Conservation (phyloP, 1,140 invertebrate species). For the Megalopta genalis region DNA sequence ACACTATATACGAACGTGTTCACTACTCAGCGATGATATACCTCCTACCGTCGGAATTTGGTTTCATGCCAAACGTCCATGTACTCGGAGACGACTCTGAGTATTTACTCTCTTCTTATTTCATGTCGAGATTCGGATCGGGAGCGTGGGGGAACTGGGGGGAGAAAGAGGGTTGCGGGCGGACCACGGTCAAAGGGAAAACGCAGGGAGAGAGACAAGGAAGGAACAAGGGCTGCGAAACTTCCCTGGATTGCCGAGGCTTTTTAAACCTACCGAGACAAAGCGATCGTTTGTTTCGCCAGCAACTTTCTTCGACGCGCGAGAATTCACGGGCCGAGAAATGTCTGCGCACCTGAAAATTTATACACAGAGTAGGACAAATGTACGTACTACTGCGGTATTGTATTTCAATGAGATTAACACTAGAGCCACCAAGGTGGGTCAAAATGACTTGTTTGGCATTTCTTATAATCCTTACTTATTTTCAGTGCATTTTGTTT, state of each 20-base stretch:
- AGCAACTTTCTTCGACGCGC: conserved; percentile 15
- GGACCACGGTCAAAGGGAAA: neutral
- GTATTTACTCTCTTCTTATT: conserved; percentile 58
- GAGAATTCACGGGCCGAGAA: conserved; percentile 4
- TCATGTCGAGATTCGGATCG: conserved; percentile 41
- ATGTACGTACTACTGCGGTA: too few species aligned
- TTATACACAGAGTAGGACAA: too few species aligned
- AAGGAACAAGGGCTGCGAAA: neutral
- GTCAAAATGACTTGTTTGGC: too few species aligned
- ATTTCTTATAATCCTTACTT: too few species aligned
- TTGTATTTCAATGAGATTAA: too few species aligned
- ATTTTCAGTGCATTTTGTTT: too few species aligned
- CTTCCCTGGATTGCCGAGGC: neutral
- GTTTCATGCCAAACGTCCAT: conserved; percentile 56
- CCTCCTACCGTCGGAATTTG: conserved; percentile 42
- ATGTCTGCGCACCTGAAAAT: neutral
- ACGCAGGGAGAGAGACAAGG: neutral
- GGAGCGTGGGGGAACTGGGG: neutral
- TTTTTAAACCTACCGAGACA: neutral
- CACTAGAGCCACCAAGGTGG: too few species aligned
- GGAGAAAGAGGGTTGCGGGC: neutral
- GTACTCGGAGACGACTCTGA: conserved; percentile 38
- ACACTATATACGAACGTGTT: conserved; percentile 21
- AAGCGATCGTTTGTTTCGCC: conserved; percentile 22
- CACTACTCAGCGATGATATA: conserved; percentile 24